phyloP scores from a whole-genome alignment of 2,113 vertebrate genomes.

The Colius striatus region DNA sequence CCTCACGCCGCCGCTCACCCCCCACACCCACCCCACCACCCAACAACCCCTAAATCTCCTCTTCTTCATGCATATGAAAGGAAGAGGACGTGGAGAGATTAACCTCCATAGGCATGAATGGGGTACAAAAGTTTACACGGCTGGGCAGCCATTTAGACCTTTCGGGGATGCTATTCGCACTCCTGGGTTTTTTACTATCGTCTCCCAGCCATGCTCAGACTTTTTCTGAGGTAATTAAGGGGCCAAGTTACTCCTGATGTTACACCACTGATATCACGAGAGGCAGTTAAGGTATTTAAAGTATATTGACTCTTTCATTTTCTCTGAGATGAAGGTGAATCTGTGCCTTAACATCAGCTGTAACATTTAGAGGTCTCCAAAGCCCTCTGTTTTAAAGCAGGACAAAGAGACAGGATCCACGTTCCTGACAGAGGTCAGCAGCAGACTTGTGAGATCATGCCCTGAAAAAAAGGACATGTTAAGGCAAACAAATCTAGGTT shows the following conservation, averaged over 20 bases:
- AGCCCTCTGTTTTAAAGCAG: neutral
- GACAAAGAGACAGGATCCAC: neutral
- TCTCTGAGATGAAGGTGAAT: accelerated
- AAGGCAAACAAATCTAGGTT: neutral
- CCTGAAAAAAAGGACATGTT: neutral
- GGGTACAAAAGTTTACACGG: constrained; percentile 52
- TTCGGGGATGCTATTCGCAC: neutral
- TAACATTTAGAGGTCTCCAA: neutral
- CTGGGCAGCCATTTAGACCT: constrained; percentile 33
- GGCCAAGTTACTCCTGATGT: neutral
- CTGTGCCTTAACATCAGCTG: neutral
- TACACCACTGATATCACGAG: neutral
- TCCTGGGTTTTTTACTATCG: neutral
- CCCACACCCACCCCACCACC: neutral
- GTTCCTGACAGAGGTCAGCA: neutral
- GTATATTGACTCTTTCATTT: neutral
- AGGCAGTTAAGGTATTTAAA: neutral
- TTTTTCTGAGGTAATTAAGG: neutral
- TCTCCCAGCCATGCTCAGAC: neutral
- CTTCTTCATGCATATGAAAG: constrained; percentile 69
- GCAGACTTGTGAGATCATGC: neutral
- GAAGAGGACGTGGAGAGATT: constrained; percentile 36
- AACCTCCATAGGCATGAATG: constrained; percentile 50
- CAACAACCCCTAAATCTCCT: constrained; percentile 43
- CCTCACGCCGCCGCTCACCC: neutral